These are phyloP conservation scores for Grammomys surdaster DNA, from an alignment of 2,113 vertebrate species.

Conservation along the genomic window DNA sequence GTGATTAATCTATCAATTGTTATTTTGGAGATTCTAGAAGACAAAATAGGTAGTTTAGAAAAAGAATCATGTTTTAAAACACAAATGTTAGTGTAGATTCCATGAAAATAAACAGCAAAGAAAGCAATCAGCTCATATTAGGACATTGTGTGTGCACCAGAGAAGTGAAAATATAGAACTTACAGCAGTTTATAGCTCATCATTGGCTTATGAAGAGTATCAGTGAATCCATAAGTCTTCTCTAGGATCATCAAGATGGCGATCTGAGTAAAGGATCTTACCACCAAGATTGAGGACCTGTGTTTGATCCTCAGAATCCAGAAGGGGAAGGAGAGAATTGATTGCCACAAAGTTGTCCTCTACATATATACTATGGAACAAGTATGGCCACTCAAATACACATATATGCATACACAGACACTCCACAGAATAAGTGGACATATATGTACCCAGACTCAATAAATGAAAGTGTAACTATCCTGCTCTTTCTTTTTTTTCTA, in stretches of 20 bases:
- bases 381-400: not conserved
- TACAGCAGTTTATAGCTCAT: not conserved
- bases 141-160: not conserved
- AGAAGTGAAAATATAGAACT: not conserved
- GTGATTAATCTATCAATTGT: not conserved
- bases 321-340: not conserved
- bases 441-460: not conserved
- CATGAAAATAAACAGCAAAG: not conserved
- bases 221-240: not conserved
- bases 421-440: not conserved
- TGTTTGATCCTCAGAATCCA: not conserved
- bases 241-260: not conserved
- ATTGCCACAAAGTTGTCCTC: not conserved
- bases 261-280: not conserved
- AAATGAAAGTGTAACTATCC: not conserved
- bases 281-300: not conserved
- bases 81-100: not conserved
- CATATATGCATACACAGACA: not conserved
- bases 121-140: not conserved
- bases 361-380: not conserved
- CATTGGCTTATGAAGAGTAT: not conserved
- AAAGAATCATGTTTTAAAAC: not conserved
- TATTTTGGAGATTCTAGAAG: too few relatives aligned
- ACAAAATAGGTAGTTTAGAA: conserved; percentile 6
- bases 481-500: not conserved